These are phyloP conservation scores for Scophthalmus maximus DNA, from an alignment of 2,113 vertebrate species.

Conservation along the genomic window DNA sequence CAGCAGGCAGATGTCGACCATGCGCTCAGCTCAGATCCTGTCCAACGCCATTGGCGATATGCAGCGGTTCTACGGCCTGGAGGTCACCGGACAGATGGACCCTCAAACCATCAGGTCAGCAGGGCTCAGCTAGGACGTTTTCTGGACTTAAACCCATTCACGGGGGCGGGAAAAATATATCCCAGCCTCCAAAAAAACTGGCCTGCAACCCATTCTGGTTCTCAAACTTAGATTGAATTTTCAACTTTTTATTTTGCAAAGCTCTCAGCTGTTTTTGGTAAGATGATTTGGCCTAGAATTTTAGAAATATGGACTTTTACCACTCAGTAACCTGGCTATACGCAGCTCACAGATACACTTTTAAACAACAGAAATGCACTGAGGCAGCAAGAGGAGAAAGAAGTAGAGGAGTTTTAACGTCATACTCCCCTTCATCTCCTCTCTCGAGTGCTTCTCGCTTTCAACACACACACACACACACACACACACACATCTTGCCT, in stretches of 20 bases:
- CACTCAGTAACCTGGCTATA: background rate
- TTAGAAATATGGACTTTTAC: background rate
- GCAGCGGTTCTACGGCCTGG: slow-evolving; percentile 94
- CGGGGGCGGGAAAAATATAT: too few species aligned
- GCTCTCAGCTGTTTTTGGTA: too few species aligned
- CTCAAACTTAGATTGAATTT: too few species aligned
- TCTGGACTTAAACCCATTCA: too few species aligned
- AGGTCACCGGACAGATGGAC: slow-evolving; percentile 91
- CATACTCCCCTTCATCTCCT: slow-evolving; percentile 23
- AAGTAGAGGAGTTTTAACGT: background rate
- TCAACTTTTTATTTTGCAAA: too few species aligned
- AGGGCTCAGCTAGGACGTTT: background rate
- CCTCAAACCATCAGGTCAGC: slow-evolving; percentile 89
- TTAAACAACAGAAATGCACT: slow-evolving; percentile 10
- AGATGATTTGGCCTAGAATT: too few species aligned
- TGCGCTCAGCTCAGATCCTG: slow-evolving; percentile 93
- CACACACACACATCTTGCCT: background rate
- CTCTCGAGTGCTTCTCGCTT: slow-evolving; percentile 21
- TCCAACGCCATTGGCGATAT: slow-evolving; percentile 89
- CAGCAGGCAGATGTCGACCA: slow-evolving; percentile 94
- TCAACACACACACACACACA: slow-evolving; percentile 30
- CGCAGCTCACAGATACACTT: background rate
- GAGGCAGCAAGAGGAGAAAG: slow-evolving; percentile 4
- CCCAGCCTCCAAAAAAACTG: too few species aligned
- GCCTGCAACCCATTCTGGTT: too few species aligned